Percentiles rank a stretch among this genome's conserved stretches.
Conservation (phyloP, 1,140 invertebrate species). For the Bilobella aurantiaca region DNA sequence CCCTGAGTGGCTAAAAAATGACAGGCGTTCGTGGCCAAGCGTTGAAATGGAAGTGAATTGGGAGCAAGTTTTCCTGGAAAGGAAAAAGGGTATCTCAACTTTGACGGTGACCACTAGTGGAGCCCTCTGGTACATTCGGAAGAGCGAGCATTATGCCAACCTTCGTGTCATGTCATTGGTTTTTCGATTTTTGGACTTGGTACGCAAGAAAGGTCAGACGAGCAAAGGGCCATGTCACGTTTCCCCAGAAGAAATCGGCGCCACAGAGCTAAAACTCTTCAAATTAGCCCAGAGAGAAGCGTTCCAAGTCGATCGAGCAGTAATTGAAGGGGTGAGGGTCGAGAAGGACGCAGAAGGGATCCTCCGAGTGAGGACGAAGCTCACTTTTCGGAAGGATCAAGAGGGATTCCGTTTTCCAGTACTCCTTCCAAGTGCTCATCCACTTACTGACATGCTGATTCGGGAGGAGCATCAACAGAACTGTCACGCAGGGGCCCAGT, state of each 20-base stretch:
- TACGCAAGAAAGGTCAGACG: neutral
- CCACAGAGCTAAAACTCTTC: neutral
- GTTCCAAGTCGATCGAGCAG: neutral
- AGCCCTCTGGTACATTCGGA: neutral
- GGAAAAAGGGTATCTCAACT: neutral
- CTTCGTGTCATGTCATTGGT: neutral
- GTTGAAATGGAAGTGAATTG: neutral
- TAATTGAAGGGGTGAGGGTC: neutral
- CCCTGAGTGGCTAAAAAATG: slow-evolving; percentile 2
- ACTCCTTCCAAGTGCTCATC: slow-evolving; percentile 32
- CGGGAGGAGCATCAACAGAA: too few species aligned
- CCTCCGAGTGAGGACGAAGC: neutral
- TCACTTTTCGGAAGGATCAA: neutral
- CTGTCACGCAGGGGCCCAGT: too few species aligned
- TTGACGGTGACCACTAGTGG: neutral
- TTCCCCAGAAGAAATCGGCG: neutral
- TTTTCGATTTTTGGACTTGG: neutral
- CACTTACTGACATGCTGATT: too few species aligned
- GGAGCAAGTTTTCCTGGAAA: neutral
- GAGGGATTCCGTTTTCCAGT: slow-evolving; percentile 20
- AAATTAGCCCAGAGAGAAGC: neutral
- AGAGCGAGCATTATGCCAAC: neutral
- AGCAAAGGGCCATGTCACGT: neutral
- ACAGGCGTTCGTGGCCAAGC: neutral
- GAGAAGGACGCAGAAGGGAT: neutral